Evolutionary conservation across 2,797 vertebrate genomes (phyloP), one percentile per base, ranked within the genome.

Genomic region (Taeniopygia guttata): DNA sequence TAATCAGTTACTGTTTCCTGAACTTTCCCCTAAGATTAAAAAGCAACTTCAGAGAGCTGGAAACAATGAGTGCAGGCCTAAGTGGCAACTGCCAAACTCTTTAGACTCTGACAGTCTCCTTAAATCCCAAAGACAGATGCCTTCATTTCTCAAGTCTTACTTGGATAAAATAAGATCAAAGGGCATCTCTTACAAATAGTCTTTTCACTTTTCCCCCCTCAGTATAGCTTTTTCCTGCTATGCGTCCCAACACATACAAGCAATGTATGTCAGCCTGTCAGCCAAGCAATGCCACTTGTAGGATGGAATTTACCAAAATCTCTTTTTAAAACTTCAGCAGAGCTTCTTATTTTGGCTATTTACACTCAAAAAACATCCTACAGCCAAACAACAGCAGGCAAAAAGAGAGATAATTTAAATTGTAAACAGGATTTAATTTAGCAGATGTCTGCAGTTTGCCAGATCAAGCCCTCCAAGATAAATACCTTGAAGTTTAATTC

Each of bases 21-120:
- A 96, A 95, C 69, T 95, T 96, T 92, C 91, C 76, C 91, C 93
- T 21, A 91, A 90, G 86, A 95, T 60, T 90, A 51, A 89, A 95
- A 92, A 87, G 1, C 75, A 85, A 32, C 68, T 85, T 83, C 60
- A 74, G 69, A 85, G 59, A 52, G 72, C 64, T 4, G 16, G 60
- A 82, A 90, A 79, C 38, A 54, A 70, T 26, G 67, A 62, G n/a
- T 8, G 1, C 32, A 74, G 64, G 48, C 43, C 54, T 56, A 58
- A 38, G 15, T 38, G 5, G 3, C 34, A 77, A 63, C 36, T 27
- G 69, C 40, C 52, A 55, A 89, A 76, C n/a, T 59, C 85, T 68
- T 55, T 32, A 84, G 81, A 30, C 26, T 52, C 21, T 51, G 58
- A 40, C 11, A n/a, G 30, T n/a, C 40, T 84, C 60, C 83, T 78